These are phyloP conservation scores for Leptinotarsa lineolata DNA, from an alignment of 1,140 invertebrate species.

Conservation along the genomic window DNA sequence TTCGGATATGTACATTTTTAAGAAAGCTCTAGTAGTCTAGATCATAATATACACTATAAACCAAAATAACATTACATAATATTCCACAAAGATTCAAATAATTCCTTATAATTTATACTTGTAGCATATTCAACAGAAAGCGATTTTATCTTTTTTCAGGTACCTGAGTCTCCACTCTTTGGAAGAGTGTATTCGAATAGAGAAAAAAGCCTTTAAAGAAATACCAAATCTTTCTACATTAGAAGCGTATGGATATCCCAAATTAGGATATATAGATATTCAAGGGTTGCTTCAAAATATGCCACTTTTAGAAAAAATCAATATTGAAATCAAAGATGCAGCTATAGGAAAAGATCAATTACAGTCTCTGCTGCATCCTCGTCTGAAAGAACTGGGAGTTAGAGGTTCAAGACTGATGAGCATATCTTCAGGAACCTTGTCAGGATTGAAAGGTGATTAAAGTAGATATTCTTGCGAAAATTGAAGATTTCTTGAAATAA, in stretches of 20 bases:
- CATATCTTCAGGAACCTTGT: slow-evolving; percentile 81
- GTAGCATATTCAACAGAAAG: too few species aligned
- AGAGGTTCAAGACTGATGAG: slow-evolving; percentile 74
- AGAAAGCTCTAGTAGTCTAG: too few species aligned
- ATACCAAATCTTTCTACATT: slow-evolving; percentile 72
- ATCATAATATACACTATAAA: not conserved
- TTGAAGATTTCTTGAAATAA: not conserved
- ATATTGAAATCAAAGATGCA: slow-evolving; percentile 85
- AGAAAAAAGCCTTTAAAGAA: slow-evolving; percentile 79
- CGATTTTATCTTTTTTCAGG: slow-evolving; percentile 55
- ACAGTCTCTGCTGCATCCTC: slow-evolving; percentile 75
- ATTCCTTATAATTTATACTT: too few species aligned
- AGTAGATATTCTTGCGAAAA: not conserved
- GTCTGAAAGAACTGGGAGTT: slow-evolving; percentile 74
- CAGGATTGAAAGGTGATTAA: slow-evolving; percentile 70
- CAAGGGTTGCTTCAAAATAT: slow-evolving; percentile 76
- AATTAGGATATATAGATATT: slow-evolving; percentile 81
- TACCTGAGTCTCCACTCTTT: slow-evolving; percentile 71
- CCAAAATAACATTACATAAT: not conserved
- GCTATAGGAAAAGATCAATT: slow-evolving; percentile 81
- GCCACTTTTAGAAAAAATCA: slow-evolving; percentile 70
- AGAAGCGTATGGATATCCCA: slow-evolving; percentile 73
- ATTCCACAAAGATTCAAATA: not conserved
- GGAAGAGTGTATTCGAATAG: slow-evolving; percentile 72
- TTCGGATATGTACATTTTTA: too few species aligned